Conservation (phyloP, 2,888 invertebrate genomes). For the Erebia epiphron region DNA sequence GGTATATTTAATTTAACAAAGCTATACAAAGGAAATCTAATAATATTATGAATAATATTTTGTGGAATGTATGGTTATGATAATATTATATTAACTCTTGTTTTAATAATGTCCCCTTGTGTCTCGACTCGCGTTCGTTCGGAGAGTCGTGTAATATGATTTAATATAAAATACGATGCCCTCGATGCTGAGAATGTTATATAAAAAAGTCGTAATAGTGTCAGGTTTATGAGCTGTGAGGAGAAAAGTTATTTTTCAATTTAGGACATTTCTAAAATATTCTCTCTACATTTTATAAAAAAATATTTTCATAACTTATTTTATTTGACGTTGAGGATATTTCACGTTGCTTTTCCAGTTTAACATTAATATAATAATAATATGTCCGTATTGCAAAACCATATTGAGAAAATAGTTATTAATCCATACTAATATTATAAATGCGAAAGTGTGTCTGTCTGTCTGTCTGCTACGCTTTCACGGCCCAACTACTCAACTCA, state of each 20-base stretch:
- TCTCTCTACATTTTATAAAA: neutral
- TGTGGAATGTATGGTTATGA: neutral
- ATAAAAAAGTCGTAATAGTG: constrained; percentile 1
- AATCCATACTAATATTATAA: too few species aligned
- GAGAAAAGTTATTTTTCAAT: constrained; percentile 1
- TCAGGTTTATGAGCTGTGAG: constrained; percentile 1
- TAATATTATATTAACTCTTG: constrained; percentile 16
- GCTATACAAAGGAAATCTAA: neutral
- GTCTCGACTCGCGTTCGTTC: constrained; percentile 19
- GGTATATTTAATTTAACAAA: too few species aligned
- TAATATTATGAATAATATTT: neutral
- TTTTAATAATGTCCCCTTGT: constrained; percentile 34
- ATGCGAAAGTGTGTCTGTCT: too few species aligned
- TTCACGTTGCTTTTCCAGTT: too few species aligned
- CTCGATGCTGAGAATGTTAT: constrained; percentile 2
- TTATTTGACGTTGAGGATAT: neutral
- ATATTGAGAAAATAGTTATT: too few species aligned
- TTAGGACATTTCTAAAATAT: neutral
- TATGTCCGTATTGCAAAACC: too few species aligned
- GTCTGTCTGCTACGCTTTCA: too few species aligned
- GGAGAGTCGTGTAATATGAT: constrained; percentile 30
- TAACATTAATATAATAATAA: too few species aligned
- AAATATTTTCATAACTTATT: neutral
- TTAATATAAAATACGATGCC: constrained; percentile 30
- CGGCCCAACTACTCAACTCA: too few species aligned